Base-by-base conservation (phyloP, 2,113 vertebrate species). In the Fregetta grallaria region DNA sequence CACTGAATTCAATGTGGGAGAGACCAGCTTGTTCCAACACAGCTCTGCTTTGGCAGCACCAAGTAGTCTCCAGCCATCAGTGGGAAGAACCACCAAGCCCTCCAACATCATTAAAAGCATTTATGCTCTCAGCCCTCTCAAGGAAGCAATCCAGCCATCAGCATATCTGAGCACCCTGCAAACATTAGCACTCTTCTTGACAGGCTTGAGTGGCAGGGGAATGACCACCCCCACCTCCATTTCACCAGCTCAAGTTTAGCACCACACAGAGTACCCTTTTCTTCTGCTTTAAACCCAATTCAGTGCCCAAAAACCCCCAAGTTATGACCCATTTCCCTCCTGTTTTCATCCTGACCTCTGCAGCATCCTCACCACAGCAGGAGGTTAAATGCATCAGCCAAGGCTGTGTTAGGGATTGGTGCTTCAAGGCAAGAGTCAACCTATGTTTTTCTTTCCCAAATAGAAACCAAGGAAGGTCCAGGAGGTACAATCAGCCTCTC, bases 391-490 rank as follows among this genome's bases (percentile, higher is more conserved):
- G 12, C 36, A 16, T 10, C 47, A 29, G 25, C 22, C 42, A 29
- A 36, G 34, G 36, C 6, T 26, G 13, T 1, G 3, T 22, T 13
- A 0, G 1, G 34, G 44, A 27, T 50, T 3, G 0, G 21, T 30
- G 22, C 47, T 50, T 44, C 44, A 11, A 59, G 26, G 13, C 15
- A 27, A 47, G 36, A 27, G 26, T 26, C 45, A 50, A 8, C 6
- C 34, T 25, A 1, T 5, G 8, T 47, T 56, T 63, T 74, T 10
- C 26, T 23, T 29, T 21, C 38, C 26, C 17, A 23, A 38, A 38
- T 2, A 45, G 19, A 19, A 78, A 17, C 16, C 2, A 7, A 38
- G 32, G 36, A 71, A 66, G 45, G 56, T 19, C 27, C 36, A 30
- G 13, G 32, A 65, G 19, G 32, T 49, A 13, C 34, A 58, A 10